These are phyloP conservation scores for Oncorhynchus keta DNA, from an alignment of 2,113 vertebrate genomes.

Conservation along the genomic window DNA sequence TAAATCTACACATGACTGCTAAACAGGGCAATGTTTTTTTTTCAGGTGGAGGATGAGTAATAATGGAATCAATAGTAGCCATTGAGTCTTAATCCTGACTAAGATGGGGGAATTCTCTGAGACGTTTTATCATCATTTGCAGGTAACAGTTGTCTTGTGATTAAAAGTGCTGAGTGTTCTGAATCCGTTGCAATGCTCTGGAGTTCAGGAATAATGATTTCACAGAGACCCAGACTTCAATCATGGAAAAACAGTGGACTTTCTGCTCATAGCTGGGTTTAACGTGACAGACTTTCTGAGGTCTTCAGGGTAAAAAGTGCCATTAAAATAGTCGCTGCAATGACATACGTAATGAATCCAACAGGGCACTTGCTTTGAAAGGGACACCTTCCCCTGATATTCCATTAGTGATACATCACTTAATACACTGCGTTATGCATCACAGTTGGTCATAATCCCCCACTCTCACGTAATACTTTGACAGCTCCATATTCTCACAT, in stretches of 20 bases:
- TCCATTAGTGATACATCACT: not conserved
- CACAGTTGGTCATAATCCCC: slow-evolving; percentile 8
- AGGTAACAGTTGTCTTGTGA: not conserved
- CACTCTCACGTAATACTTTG: not conserved
- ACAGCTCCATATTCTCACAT: not conserved
- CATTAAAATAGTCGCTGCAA: not conserved
- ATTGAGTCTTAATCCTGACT: too few relatives aligned
- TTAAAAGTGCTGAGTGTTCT: not conserved
- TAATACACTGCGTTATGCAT: not conserved
- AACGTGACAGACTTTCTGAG: not conserved
- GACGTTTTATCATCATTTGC: not conserved
- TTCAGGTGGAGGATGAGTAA: not conserved
- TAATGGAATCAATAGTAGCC: too few relatives aligned
- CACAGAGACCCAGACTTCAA: not conserved
- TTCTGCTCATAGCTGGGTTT: not conserved
- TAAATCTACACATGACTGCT: not conserved
- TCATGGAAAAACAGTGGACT: not conserved
- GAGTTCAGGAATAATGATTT: not conserved
- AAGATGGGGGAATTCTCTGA: too few relatives aligned
- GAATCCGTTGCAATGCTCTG: not conserved
- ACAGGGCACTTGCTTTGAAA: not conserved
- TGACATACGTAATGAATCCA: not conserved
- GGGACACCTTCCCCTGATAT: slow-evolving; percentile 15
- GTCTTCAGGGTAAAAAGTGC: not conserved
- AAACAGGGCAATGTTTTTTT: not conserved